Evolutionary conservation across 2,888 invertebrate species (phyloP).

Genomic region (Helobdella robusta): DNA sequence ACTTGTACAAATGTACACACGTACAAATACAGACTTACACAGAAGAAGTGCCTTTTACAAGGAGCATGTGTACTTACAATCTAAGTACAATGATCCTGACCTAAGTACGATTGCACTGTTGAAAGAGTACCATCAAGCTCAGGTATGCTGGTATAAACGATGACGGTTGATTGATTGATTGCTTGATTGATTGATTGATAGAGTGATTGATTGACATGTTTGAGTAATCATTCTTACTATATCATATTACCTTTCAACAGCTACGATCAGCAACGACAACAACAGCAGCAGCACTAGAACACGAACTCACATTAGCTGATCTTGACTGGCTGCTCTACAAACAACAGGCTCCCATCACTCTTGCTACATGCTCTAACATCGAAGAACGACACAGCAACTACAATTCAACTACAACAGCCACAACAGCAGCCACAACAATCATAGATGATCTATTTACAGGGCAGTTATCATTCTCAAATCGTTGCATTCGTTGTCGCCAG

Average conservation of each 20-base stretch:
- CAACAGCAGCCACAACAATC: too few relatives aligned
- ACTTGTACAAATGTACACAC: too few relatives aligned
- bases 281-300: too few relatives aligned
- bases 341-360: too few relatives aligned
- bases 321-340: slow-evolving; percentile 13
- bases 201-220: too few relatives aligned
- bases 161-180: too few relatives aligned
- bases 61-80: neutral
- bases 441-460: slow-evolving; percentile 16
- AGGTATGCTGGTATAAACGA: too few relatives aligned
- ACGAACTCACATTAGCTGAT: slow-evolving; percentile 1
- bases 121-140: neutral
- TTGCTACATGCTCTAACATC: slow-evolving; percentile 1
- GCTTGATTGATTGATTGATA: too few relatives aligned
- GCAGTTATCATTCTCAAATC: neutral
- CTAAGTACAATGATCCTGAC: neutral
- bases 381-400: neutral
- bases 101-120: neutral
- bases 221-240: too few relatives aligned
- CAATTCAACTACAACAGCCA: too few relatives aligned
- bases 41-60: neutral
- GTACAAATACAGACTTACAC: neutral
- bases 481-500: neutral
- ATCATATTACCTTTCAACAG: too few relatives aligned
- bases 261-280: too few relatives aligned